Evolutionary conservation across 2,888 invertebrate genomes (phyloP).

Genomic region (Plebejus anna): DNA sequence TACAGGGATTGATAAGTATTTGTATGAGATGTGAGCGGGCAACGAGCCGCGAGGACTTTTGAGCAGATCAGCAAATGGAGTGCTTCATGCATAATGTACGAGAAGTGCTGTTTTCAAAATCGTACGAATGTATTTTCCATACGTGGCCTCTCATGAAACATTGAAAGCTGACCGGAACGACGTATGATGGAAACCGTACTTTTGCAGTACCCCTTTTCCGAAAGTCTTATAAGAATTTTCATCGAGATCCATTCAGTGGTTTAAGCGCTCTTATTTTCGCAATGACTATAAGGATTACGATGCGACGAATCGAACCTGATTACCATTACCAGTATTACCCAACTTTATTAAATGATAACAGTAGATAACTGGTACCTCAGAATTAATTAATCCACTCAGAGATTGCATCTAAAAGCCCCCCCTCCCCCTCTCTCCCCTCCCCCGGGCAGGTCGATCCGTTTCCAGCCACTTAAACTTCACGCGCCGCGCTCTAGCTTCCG

Average conservation of each 20-base stretch:
- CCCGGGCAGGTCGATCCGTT: constrained; percentile 70
- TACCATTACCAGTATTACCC: constrained; percentile 61
- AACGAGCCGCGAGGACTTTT: constrained; percentile 76
- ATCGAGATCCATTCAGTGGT: too few relatives aligned
- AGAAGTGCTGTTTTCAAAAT: constrained; percentile 79
- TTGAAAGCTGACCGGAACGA: constrained; percentile 39
- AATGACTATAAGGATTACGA: constrained; percentile 2
- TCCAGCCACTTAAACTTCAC: constrained; percentile 81
- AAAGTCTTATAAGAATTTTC: not conserved
- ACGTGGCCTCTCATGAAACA: constrained; percentile 74
- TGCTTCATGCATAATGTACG: constrained; percentile 79
- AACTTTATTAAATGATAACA: constrained; percentile 79
- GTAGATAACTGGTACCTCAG: constrained; percentile 78
- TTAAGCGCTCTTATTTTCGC: not conserved
- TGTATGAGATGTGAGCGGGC: constrained; percentile 78
- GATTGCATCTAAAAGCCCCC: constrained; percentile 74
- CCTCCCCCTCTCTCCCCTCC: constrained; percentile 41
- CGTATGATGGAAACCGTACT: not conserved
- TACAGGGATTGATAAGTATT: constrained; percentile 77
- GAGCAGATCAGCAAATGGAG: constrained; percentile 80
- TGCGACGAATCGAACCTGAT: constrained; percentile 47
- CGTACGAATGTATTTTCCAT: constrained; percentile 78
- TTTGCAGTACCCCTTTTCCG: not conserved
- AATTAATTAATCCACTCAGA: constrained; percentile 80
- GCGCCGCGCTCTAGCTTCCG: constrained; percentile 80